phyloP scores from a whole-genome alignment of 1,140 invertebrate genomes.

The Zaprionus gabonicus region DNA sequence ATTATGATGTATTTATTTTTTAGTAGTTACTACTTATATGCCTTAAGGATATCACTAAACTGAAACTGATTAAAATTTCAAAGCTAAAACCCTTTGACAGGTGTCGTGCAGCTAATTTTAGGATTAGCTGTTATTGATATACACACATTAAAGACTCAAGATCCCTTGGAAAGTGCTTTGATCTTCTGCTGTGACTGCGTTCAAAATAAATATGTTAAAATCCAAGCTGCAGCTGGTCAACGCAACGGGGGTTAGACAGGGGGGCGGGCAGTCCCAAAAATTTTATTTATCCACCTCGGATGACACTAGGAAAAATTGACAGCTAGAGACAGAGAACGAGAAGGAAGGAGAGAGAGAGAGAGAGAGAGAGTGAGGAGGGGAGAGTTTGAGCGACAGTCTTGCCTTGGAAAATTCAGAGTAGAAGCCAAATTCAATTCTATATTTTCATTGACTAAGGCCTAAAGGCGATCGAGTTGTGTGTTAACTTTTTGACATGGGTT shows the following conservation, averaged over 20 bases:
- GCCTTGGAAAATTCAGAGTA: slow-evolving; percentile 27
- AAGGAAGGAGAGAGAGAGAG: not conserved
- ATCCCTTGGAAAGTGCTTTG: slow-evolving; percentile 16
- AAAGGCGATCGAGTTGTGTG: slow-evolving; percentile 48
- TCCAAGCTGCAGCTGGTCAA: slow-evolving; percentile 25
- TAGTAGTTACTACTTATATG: no score
- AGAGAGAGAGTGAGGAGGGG: slow-evolving; percentile 45
- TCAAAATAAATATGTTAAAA: slow-evolving; percentile 48
- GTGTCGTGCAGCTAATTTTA: not conserved
- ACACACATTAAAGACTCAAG: not conserved
- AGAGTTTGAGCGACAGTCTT: slow-evolving; percentile 7
- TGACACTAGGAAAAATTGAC: slow-evolving; percentile 60
- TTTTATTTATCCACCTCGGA: slow-evolving; percentile 59
- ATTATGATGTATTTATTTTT: no score
- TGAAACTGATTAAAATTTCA: not conserved
- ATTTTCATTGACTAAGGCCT: slow-evolving; percentile 70
- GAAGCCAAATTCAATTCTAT: slow-evolving; percentile 54
- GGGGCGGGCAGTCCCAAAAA: slow-evolving; percentile 25
- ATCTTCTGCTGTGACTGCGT: slow-evolving; percentile 33
- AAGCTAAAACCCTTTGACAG: not conserved
- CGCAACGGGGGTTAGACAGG: slow-evolving; percentile 51
- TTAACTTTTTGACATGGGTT: slow-evolving; percentile 75
- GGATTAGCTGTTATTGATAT: slow-evolving; percentile 19
- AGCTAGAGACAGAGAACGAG: not conserved
- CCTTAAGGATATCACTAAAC: not conserved